These are phyloP conservation scores for Arctopsyche grandis DNA, from an alignment of 1,140 invertebrate genomes.

Conservation along the genomic window DNA sequence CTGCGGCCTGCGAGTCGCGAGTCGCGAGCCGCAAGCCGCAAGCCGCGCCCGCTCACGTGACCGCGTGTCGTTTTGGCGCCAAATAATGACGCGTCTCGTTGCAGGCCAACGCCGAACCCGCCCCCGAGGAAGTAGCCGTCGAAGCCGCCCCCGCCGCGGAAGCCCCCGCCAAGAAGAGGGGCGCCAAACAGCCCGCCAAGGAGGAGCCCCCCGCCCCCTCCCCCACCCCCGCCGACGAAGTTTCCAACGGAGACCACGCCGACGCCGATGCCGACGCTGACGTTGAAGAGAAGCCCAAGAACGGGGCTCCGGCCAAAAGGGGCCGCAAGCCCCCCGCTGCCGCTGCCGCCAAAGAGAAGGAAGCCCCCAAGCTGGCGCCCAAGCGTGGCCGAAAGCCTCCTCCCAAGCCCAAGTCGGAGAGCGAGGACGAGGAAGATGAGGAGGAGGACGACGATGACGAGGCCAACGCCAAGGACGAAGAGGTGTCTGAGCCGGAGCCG, in stretches of 20 bases:
- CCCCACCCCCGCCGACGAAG: constrained; percentile 22
- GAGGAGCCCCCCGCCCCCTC: not conserved
- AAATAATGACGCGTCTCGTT: constrained; percentile 5
- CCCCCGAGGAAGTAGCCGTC: constrained; percentile 14
- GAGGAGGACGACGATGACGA: constrained; percentile 36
- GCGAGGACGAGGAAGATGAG: constrained; percentile 35
- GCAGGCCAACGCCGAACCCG: constrained; percentile 16
- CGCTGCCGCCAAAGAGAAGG: not conserved
- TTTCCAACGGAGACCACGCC: constrained; percentile 40
- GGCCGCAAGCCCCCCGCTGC: constrained; percentile 29
- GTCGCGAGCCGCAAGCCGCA: not conserved
- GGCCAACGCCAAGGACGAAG: constrained; percentile 33
- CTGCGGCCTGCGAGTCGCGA: not conserved
- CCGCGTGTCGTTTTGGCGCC: constrained; percentile 14
- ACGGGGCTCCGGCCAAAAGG: constrained; percentile 32
- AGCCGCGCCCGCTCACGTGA: not conserved
- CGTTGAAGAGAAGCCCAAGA: constrained; percentile 17
- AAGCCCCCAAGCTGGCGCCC: not conserved
- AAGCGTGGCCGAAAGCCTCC: constrained; percentile 2
- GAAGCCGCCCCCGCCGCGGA: constrained; percentile 6
- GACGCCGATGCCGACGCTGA: constrained; percentile 26
- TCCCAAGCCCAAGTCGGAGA: constrained; percentile 15
- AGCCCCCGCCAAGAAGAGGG: constrained; percentile 26
- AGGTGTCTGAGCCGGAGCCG: constrained; percentile 37
- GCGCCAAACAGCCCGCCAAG: constrained; percentile 13